Base-by-base conservation (phyloP, 2,797 vertebrate genomes). In the Argentina silus region DNA sequence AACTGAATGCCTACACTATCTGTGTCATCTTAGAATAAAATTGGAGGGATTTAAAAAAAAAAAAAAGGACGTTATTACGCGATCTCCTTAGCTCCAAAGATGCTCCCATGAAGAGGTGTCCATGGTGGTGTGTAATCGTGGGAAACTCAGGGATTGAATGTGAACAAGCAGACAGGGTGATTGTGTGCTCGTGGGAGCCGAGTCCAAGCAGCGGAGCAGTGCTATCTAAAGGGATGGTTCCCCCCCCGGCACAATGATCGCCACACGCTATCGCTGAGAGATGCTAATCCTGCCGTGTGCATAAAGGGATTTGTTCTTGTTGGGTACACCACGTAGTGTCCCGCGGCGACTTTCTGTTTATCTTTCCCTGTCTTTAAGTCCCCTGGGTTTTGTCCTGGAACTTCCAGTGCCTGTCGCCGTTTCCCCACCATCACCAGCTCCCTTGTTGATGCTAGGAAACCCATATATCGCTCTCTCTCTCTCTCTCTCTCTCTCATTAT, bases 251-350 rank as follows among this genome's bases (percentile, higher is more conserved):
- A 77, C 74, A 78, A 87, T 85, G 81, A 87, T 79, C 82, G 77
- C 82, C 69, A 68, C 77, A 76, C 75, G 23, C 81, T 80, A 69
- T 84, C 80, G 63, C 75, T 42, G 70, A 83, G 85, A 56, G 73
- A 90, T 85, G 83, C 86, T 88, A 90, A 91, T 93, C 87, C 69
- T 76, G 67, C 83, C 65, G 73, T 85, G 89, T 87, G 86, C 88
- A 88, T 86, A 82, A 89, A 91, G 85, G 85, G 91, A 92, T 92
- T 92, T 93, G 86, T 85, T 91, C 85, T 84, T 83, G 81, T 87
- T 88, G 86, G 86, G 74, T 81, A 85, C 84, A 83, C 88, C 83
- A 50, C 78, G 74, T 77, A 83, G 79, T 43, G 45, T 91, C 90
- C 87, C 78, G 50, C 73, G 85, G 89, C 85, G 87, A 87, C 75